Base-by-base conservation (phyloP, 37 sponge, comb jelly and placozoan genomes). In the Diacarnus erythraeanus region DNA sequence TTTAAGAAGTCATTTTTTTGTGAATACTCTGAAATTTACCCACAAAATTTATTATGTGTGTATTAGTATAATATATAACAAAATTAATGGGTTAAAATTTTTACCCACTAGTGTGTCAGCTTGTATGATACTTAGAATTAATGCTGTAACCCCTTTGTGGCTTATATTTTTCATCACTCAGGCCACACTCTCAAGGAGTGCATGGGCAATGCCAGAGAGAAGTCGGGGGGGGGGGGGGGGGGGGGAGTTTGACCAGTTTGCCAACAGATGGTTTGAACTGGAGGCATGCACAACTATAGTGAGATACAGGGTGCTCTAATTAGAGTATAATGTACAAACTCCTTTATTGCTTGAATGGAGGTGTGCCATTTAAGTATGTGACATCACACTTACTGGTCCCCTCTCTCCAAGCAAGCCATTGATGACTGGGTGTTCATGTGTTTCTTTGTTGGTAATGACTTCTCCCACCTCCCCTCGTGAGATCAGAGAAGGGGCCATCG, bases 351-450 rank as follows among this genome's bases (percentile, higher is more conserved):
- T 47, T 15, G 51, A 47, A 15, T 47, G 12, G 51, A 47, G 51
- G 51, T 6, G 12, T 12, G 6, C 12, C 51, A 47, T 12, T n/a
- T 47, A 12, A 15, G 12, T 12, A 47, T 47, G 51, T 47, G 9
- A 15, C 41, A 31, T 64, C 17, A 31, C 31, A 3, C 18, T 36
- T 69, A 31, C 34, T 36, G 25, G 8, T 64, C n/a, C n/a, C n/a
- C n/a, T n/a, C n/a, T n/a, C n/a, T n/a, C n/a, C n/a, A 21, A 98
- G 90, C 57, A 97, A 61, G 94, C 95, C 27, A 84, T 99, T 36
- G 99, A 99, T 87, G 99, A 99, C 75, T 99, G 99, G 99, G 96
- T 99, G 39, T 99, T 99, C 80, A 85, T 96, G 91, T 99, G 99
- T 68, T 99, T 99, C 99, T 99, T 99, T 88, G 99, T 99, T 41